Conservation (phyloP, 2,797 vertebrate species). For the Characodon lateralis region DNA sequence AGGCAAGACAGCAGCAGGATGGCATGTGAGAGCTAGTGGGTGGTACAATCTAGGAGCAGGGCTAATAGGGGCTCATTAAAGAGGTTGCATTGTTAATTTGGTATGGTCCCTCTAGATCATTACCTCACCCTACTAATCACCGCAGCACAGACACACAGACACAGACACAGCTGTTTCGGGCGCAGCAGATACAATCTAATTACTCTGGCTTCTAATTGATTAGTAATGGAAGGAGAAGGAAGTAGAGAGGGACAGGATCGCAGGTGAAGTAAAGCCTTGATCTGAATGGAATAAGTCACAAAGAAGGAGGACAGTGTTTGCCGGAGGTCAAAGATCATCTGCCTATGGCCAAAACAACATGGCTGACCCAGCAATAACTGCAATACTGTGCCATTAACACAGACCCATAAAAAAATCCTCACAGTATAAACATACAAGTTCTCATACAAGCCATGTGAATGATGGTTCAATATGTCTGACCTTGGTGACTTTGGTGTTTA, state of each 20-base stretch:
- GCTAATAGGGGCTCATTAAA: slow-evolving; percentile 88
- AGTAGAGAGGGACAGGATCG: slow-evolving; percentile 35
- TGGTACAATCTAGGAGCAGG: slow-evolving; percentile 72
- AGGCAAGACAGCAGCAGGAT: neutral
- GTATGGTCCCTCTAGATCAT: slow-evolving; percentile 84
- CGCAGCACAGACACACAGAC: slow-evolving; percentile 35
- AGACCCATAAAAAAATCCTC: slow-evolving; percentile 23
- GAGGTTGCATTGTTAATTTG: slow-evolving; percentile 87
- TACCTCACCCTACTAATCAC: slow-evolving; percentile 85
- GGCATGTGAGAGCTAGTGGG: slow-evolving; percentile 32
- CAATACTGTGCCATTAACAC: slow-evolving; percentile 34
- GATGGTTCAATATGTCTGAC: slow-evolving; percentile 51
- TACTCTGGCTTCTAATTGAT: slow-evolving; percentile 74
- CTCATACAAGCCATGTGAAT: slow-evolving; percentile 30
- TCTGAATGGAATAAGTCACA: slow-evolving; percentile 45
- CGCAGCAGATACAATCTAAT: slow-evolving; percentile 73
- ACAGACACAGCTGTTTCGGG: slow-evolving; percentile 39
- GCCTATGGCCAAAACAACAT: slow-evolving; percentile 23
- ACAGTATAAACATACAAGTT: neutral
- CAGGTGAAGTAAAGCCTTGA: slow-evolving; percentile 49
- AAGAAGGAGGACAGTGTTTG: slow-evolving; percentile 1
- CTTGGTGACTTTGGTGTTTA: neutral
- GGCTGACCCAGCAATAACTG: slow-evolving; percentile 58
- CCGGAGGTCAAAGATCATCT: slow-evolving; percentile 34
- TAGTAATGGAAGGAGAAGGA: slow-evolving; percentile 61